phyloP scores from a whole-genome alignment of 1,140 invertebrate species.

The Holcopasites calliopsidis region DNA sequence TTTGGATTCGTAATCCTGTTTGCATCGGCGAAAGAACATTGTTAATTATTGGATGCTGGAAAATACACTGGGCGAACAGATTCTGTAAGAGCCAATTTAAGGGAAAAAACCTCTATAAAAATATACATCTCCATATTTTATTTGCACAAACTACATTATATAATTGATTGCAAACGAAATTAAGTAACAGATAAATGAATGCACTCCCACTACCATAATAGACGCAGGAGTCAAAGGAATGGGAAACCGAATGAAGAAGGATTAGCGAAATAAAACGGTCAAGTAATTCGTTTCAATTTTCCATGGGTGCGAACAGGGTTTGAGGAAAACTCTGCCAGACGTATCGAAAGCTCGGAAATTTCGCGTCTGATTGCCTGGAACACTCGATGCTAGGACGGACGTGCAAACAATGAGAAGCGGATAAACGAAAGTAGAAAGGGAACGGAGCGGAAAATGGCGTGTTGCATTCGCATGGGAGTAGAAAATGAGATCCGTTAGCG shows the following conservation, averaged over 20 bases:
- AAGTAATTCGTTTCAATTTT: conserved; percentile 4
- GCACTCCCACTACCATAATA: too few species aligned
- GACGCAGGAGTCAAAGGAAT: too few species aligned
- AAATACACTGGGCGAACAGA: background rate
- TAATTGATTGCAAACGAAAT: too few species aligned
- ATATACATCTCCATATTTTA: too few species aligned
- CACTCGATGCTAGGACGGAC: conserved; percentile 3
- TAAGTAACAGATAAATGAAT: too few species aligned
- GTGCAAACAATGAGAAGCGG: conserved; percentile 26
- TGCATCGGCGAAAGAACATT: background rate
- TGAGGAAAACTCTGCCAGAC: background rate
- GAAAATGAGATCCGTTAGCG: conserved; percentile 16
- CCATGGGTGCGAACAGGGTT: background rate
- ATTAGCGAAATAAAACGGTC: background rate
- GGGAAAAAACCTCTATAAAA: too few species aligned
- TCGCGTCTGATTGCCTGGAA: background rate
- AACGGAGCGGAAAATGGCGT: background rate
- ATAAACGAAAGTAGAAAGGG: background rate
- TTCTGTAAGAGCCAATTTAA: too few species aligned
- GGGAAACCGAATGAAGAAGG: too few species aligned
- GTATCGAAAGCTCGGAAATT: conserved; percentile 8
- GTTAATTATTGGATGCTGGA: background rate
- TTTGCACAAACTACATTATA: too few species aligned
- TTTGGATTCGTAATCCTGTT: conserved; percentile 7
- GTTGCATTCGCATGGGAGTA: background rate